Base-by-base conservation (phyloP, 2,113 vertebrate species). In the Rhegmatorhina hoffmannsi region DNA sequence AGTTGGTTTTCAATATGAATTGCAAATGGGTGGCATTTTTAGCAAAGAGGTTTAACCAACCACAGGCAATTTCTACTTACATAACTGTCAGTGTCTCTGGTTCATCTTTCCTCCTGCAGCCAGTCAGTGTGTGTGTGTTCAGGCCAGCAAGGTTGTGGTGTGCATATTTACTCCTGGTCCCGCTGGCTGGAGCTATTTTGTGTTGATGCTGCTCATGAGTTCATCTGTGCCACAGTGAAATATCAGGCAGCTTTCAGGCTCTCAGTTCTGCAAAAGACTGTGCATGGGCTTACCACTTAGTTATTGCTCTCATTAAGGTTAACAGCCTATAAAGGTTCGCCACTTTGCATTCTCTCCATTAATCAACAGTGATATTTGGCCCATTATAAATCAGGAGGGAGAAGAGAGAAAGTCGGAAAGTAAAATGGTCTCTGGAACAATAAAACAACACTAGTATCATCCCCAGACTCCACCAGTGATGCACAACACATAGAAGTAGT, bases 21-120 rank as follows among this genome's bases (percentile, higher is more conserved):
- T 90, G 85, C 75, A 95, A 92, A 87, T 74, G 56, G 6, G 11
- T 81, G 68, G 55, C 64, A 49, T 63, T 90, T 94, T 93, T 59
- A 93, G 64, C 43, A 86, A 53, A 67, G 85, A 19, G 19, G 24
- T 94, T 87, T 86, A 86, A 74, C 34, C 44, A 80, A 53, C 63
- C 46, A 64, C 67, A 46, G 60, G 40, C 40, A 70, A 66, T 69
- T 95, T 92, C 55, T 38, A 17, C 28, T 77, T 66, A 58, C 2
- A 3, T 31, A 87, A 80, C 34, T 49, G 23, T 26, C 50, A 43
- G 16, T 7, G 13, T 53, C 50, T 66, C 36, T 7, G 23, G 38
- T 84, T 86, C 46, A 33, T 44, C 34, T 80, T 75, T 84, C 33
- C 47, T 88, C 44, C 66, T 52, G 5, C 66, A 60, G 36, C 7